Evolutionary conservation across 2,888 invertebrate species (phyloP), one percentile per base, ranked within the genome.

Genomic region (Cataglyphis cursor): DNA sequence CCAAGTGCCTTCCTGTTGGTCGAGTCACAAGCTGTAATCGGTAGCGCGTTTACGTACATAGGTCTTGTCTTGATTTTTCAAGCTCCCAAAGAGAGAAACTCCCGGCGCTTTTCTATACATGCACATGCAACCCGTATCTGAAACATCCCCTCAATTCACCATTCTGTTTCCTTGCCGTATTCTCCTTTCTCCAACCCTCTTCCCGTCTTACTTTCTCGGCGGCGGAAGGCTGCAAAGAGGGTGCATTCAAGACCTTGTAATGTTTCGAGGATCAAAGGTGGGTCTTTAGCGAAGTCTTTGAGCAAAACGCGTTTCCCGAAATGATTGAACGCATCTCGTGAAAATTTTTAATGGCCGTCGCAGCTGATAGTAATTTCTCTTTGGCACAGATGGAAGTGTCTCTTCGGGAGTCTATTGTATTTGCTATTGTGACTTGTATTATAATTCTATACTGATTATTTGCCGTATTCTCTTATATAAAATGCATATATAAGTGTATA

Each of bases 1-100:
- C 93, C 94, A 94, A 94, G 94, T 94, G 94, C 94, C 94, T 94
- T 94, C 93, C 93, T 93, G 93, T 94, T 93, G 94, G 94, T 93
- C 93, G 93, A 93, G 93, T 93, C 93, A 93, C 78, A 78, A 92
- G 92, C 93, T 92, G 89, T 92, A 92, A 92, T 91, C 92, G 72
- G 88, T 91, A 92, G 90, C 88, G 90, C 88, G 83, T 84, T 83
- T 87, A 76, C 66, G 66, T 70, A 78, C 57, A 72, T 81, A 86
- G 88, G 89, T 91, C 91, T 91, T 90, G 90, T 89, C 88, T 90
- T 89, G 88, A 91, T 91, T 88, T 92, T 88, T 87, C 90, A 82
- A 88, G 83, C 84, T 62, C 87, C 70, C 59, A 75, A 57, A 51
- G 59, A 84, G 62, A 62, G 59, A n/a, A 64, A 64, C 3, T 51